phyloP scores from a whole-genome alignment of 2,888 invertebrate species.

The Microchrysa polita region DNA sequence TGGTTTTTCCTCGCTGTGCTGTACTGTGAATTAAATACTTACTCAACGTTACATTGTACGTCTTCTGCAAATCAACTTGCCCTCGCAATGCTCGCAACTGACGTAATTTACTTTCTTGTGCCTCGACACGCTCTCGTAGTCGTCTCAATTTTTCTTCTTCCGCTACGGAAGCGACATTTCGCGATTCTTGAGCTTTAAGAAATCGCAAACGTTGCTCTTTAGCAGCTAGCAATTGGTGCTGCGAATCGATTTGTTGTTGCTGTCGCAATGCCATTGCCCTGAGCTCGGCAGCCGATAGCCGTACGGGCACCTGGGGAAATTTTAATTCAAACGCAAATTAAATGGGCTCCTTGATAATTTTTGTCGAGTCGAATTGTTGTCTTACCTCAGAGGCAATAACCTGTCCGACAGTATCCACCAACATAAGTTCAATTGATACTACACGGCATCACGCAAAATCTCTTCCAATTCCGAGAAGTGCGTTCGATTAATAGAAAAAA shows the following conservation, averaged over 20 bases:
- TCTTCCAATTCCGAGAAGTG: neutral
- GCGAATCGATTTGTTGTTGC: constrained; percentile 97
- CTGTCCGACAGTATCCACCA: constrained; percentile 47
- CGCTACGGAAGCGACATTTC: constrained; percentile 68
- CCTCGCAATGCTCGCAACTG: constrained; percentile 91
- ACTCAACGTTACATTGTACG: constrained; percentile 91
- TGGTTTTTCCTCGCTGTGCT: neutral
- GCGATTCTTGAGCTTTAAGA: constrained; percentile 91
- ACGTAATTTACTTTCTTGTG: constrained; percentile 92
- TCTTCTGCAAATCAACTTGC: constrained; percentile 92
- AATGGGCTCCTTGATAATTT: no score
- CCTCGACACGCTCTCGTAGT: constrained; percentile 90
- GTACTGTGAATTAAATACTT: constrained; percentile 67
- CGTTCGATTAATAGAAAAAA: neutral
- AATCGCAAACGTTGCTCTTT: constrained; percentile 93
- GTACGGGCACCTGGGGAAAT: constrained; percentile 82
- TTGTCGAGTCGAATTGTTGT: no score
- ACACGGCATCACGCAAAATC: constrained; percentile 2
- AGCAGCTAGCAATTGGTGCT: constrained; percentile 88
- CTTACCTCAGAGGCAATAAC: constrained; percentile 46
- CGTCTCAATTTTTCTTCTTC: constrained; percentile 89
- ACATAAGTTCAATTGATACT: constrained; percentile 45
- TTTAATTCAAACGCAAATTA: no score
- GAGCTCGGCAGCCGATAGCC: constrained; percentile 93
- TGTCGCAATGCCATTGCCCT: constrained; percentile 98